Percentiles rank a stretch among this genome's conserved stretches.
Evolutionary conservation across 2,113 vertebrate species (phyloP).

Genomic region (Ictalurus punctatus): DNA sequence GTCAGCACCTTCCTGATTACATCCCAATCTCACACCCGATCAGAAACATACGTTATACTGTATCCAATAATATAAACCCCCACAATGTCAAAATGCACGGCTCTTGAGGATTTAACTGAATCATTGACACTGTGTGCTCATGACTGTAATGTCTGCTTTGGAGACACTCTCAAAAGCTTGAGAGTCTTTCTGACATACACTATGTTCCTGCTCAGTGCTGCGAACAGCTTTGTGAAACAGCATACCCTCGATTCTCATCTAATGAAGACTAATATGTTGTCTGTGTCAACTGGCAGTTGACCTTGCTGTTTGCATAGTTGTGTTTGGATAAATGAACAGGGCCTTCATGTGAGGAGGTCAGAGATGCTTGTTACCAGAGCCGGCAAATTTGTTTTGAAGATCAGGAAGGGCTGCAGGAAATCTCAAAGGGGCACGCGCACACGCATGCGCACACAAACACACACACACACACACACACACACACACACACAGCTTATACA

Average conservation of each 20-base stretch:
- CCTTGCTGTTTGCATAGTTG: slow-evolving; percentile 46
- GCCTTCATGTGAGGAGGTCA: slow-evolving; percentile 56
- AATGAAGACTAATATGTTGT: slow-evolving; percentile 54
- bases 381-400: slow-evolving; percentile 20
- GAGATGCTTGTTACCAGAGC: slow-evolving; percentile 43
- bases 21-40: slow-evolving; percentile 6
- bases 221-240: background rate
- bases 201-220: background rate
- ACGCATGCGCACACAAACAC: background rate
- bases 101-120: background rate
- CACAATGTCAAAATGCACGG: background rate
- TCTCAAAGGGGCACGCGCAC: background rate
- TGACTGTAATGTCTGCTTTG: background rate
- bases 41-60: background rate
- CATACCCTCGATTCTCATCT: slow-evolving; percentile 40
- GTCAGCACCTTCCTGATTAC: slow-evolving; percentile 22
- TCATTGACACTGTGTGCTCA: background rate
- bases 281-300: slow-evolving; percentile 40
- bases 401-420: background rate
- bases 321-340: slow-evolving; percentile 47
- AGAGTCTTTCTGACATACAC: background rate
- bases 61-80: background rate
- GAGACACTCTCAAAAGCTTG: background rate
- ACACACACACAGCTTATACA: background rate
- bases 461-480: background rate